Evolutionary conservation across 2,888 invertebrate species (phyloP).

Genomic region (Oscheius sp.): DNA sequence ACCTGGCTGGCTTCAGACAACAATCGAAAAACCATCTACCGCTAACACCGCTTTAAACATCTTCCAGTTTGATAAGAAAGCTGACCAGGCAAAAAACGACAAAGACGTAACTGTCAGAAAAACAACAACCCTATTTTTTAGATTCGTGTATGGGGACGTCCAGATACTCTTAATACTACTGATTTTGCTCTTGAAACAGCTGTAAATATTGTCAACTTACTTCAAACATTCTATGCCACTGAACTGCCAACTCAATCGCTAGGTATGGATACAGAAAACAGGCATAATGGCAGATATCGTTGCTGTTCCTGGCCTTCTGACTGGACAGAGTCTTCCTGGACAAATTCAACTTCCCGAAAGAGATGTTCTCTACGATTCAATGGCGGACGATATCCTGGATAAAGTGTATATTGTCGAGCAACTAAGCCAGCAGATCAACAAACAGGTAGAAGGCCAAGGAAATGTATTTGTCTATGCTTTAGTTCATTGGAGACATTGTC

Average conservation of each 20-base stretch:
- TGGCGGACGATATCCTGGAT: slow-evolving; percentile 74
- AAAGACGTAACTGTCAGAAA: background rate
- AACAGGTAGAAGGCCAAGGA: slow-evolving; percentile 75
- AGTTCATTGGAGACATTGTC: slow-evolving; percentile 66
- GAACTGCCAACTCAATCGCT: slow-evolving; percentile 87
- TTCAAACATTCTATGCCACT: slow-evolving; percentile 84
- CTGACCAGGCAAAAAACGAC: background rate
- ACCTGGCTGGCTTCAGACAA: slow-evolving; percentile 78
- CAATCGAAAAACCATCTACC: slow-evolving; percentile 70
- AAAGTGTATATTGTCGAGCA: slow-evolving; percentile 81
- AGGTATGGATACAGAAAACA: slow-evolving; percentile 77
- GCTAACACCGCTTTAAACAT: slow-evolving; percentile 90
- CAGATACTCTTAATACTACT: slow-evolving; percentile 79
- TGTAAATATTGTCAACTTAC: slow-evolving; percentile 71
- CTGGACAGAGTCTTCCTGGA: slow-evolving; percentile 77
- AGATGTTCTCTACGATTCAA: slow-evolving; percentile 17
- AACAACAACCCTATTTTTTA: slow-evolving; percentile 37
- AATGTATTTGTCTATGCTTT: background rate
- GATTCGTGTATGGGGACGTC: slow-evolving; percentile 73
- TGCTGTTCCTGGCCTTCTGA: slow-evolving; percentile 83
- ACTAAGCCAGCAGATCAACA: slow-evolving; percentile 89
- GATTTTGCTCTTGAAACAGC: slow-evolving; percentile 76
- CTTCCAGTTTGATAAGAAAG: slow-evolving; percentile 79
- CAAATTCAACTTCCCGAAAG: slow-evolving; percentile 81
- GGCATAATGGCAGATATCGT: slow-evolving; percentile 79